phyloP scores from a whole-genome alignment of 2,888 invertebrate genomes.

The Bhutanitis thaidina region DNA sequence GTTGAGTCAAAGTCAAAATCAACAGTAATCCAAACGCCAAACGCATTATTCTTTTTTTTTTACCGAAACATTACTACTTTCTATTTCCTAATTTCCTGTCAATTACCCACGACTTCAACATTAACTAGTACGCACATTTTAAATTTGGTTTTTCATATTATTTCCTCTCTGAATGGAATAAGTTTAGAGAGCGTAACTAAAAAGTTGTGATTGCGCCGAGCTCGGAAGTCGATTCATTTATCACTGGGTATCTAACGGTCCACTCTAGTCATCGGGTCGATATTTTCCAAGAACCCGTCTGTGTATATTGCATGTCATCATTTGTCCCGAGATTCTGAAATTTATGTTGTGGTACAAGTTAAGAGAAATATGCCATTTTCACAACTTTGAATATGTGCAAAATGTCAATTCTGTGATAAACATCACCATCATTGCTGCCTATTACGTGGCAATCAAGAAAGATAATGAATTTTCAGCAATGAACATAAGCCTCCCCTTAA shows the following conservation, averaged over 20 bases:
- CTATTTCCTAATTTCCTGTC: slow-evolving; percentile 3
- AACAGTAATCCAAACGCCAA: too few relatives aligned
- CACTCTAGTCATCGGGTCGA: slow-evolving; percentile 24
- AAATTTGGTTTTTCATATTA: slow-evolving; percentile 10
- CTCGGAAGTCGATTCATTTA: slow-evolving; percentile 15
- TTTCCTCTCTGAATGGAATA: slow-evolving; percentile 7
- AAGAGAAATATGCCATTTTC: slow-evolving; percentile 9
- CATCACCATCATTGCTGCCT: too few relatives aligned
- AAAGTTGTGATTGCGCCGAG: slow-evolving; percentile 8
- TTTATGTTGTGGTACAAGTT: slow-evolving; percentile 25
- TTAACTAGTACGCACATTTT: not conserved
- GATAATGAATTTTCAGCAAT: too few relatives aligned
- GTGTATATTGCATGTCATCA: slow-evolving; percentile 46
- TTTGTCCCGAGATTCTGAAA: slow-evolving; percentile 44
- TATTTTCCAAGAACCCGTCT: slow-evolving; percentile 36
- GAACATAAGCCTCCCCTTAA: too few relatives aligned
- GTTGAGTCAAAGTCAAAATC: too few relatives aligned
- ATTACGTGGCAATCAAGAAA: too few relatives aligned
- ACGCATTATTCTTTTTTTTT: too few relatives aligned
- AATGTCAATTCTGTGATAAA: too few relatives aligned
- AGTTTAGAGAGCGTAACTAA: slow-evolving; percentile 13
- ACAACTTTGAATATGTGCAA: too few relatives aligned
- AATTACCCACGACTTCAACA: not conserved
- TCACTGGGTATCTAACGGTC: slow-evolving; percentile 17
- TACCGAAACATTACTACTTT: too few relatives aligned